A percentile compares a stretch with the other conserved stretches of the same genome.
Evolutionary conservation across 1,140 invertebrate genomes (phyloP).

Genomic region (Megalonaias nervosa): DNA sequence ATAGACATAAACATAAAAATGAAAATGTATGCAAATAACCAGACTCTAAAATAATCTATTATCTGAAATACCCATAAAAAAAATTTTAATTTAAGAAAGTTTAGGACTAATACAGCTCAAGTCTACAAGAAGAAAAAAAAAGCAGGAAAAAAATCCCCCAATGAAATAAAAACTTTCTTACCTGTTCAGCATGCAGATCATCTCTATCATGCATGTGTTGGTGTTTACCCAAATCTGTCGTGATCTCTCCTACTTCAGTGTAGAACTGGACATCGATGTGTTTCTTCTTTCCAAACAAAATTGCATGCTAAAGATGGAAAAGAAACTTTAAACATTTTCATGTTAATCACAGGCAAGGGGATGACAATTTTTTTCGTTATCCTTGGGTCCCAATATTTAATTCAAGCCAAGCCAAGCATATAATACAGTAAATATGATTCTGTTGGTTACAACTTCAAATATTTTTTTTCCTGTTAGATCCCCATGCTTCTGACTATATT

Average conservation of each 20-base stretch:
- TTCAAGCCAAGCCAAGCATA: neutral
- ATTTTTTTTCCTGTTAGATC: no score
- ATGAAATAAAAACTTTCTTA: slow-evolving; percentile 31
- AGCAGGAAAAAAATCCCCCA: no score
- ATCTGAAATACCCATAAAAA: no score
- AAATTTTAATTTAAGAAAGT: no score
- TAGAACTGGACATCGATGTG: slow-evolving; percentile 99
- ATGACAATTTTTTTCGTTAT: neutral
- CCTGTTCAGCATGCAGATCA: slow-evolving; percentile 97
- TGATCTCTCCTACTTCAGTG: slow-evolving; percentile 99
- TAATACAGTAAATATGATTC: neutral
- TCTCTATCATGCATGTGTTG: slow-evolving; percentile 99
- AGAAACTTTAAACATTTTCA: neutral
- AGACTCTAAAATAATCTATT: no score
- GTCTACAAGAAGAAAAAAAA: no score
- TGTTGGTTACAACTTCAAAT: no score
- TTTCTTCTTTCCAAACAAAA: slow-evolving; percentile 99
- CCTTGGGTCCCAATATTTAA: neutral
- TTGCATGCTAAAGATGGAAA: slow-evolving; percentile 83
- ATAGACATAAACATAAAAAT: no score
- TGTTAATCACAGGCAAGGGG: neutral
- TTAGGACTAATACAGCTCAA: no score
- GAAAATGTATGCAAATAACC: no score
- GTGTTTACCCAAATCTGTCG: slow-evolving; percentile 99
- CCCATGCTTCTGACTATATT: no score